Percentiles rank a stretch among this genome's conserved stretches.
Evolutionary conservation across 2,888 invertebrate genomes (phyloP).

Genomic region (Sminthurinus aureus): DNA sequence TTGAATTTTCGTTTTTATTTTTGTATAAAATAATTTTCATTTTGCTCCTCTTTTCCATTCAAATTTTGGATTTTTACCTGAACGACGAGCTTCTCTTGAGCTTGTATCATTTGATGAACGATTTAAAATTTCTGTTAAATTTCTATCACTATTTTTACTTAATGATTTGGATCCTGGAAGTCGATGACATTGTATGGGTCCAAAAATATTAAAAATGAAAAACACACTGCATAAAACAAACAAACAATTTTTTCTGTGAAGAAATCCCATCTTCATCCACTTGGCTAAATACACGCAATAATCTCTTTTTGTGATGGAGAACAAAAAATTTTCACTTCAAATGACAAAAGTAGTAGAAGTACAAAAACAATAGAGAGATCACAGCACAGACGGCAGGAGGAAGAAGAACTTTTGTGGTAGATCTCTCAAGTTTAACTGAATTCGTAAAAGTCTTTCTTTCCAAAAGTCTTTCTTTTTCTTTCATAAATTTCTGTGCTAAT

Average conservation of each 20-base stretch:
- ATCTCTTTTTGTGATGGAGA: too few relatives aligned
- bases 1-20: neutral
- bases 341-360: neutral
- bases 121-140: conserved; percentile 9
- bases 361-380: neutral
- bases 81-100: conserved; percentile 54
- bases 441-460: conserved; percentile 40
- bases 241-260: neutral
- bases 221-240: neutral
- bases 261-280: too few relatives aligned
- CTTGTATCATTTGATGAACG: conserved; percentile 17
- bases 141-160: neutral
- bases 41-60: neutral
- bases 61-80: conserved; percentile 47
- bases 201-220: conserved; percentile 11
- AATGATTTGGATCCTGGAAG: neutral
- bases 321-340: neutral
- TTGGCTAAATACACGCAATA: neutral
- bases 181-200: neutral
- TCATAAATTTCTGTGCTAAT: conserved; percentile 42
- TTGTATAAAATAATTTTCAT: neutral
- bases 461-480: conserved; percentile 20
- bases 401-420: conserved; percentile 1
- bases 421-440: conserved; percentile 37
- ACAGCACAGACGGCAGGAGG: neutral